These are phyloP conservation scores for Lineus longissimus DNA, from an alignment of 1,140 invertebrate genomes.

Conservation along the genomic window DNA sequence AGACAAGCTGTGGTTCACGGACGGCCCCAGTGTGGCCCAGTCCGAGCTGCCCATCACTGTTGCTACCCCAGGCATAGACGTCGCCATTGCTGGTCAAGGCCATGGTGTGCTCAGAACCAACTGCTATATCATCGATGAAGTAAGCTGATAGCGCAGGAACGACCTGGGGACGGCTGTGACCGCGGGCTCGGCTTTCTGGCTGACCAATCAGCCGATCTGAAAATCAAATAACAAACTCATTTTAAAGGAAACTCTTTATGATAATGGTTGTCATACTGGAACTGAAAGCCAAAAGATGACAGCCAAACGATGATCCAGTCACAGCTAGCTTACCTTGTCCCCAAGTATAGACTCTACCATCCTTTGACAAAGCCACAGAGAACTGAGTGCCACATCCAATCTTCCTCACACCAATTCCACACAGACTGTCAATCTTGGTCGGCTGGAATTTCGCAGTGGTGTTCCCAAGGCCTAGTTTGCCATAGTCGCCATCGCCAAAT, in stretches of 20 bases:
- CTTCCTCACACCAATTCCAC: constrained; percentile 60
- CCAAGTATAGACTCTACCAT: constrained; percentile 63
- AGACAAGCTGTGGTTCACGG: constrained; percentile 60
- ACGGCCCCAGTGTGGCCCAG: constrained; percentile 60
- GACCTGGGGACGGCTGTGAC: constrained; percentile 55
- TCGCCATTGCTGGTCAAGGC: constrained; percentile 60
- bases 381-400: constrained; percentile 65
- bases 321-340: constrained; percentile 50
- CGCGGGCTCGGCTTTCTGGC: constrained; percentile 52
- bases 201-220: constrained; percentile 62
- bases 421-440: constrained; percentile 59
- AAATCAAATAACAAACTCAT: constrained; percentile 12
- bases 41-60: constrained; percentile 64
- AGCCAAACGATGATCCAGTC: neutral
- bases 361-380: constrained; percentile 63
- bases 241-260: too few species aligned
- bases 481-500: constrained; percentile 68
- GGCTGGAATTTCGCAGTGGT: constrained; percentile 56
- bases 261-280: too few species aligned
- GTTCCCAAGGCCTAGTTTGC: constrained; percentile 64
- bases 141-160: constrained; percentile 56
- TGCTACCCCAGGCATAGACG: constrained; percentile 67
- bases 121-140: constrained; percentile 61
- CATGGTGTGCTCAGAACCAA: constrained; percentile 65
- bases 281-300: too few species aligned